Evolutionary conservation across 2,888 invertebrate genomes (phyloP).

Genomic region (Drosophila buzzatii): DNA sequence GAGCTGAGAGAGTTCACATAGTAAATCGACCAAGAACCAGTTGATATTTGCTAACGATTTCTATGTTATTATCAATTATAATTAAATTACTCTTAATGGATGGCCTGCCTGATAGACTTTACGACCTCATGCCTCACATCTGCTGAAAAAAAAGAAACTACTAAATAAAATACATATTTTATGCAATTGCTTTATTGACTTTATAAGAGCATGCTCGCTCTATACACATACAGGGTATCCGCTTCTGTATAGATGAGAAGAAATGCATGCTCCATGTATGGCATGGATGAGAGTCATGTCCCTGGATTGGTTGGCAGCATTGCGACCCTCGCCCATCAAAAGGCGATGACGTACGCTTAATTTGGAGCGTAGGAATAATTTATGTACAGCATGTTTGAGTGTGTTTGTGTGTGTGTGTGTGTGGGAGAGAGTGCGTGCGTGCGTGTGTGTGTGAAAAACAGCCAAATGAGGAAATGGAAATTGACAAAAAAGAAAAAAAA

Average conservation of each 20-base stretch:
- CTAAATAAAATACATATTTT: no score
- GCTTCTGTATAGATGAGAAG: constrained; percentile 6
- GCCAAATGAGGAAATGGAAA: constrained; percentile 11
- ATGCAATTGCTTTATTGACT: no score
- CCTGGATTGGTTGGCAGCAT: constrained; percentile 20
- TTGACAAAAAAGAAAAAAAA: constrained; percentile 20
- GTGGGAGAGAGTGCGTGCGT: not conserved
- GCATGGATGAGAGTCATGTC: constrained; percentile 17
- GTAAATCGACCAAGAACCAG: no score
- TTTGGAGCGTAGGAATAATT: constrained; percentile 79
- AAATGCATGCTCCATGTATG: constrained; percentile 26
- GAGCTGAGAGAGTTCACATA: no score
- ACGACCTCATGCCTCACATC: no score
- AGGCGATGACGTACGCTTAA: constrained; percentile 83
- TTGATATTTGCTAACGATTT: no score
- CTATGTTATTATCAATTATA: no score
- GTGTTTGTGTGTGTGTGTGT: not conserved
- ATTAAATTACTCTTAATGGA: no score
- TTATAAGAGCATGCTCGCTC: not conserved
- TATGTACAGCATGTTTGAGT: constrained; percentile 53
- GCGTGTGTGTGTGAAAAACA: constrained; percentile 1
- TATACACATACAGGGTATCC: constrained; percentile 28
- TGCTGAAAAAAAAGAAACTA: no score
- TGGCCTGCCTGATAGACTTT: no score
- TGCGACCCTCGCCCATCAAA: constrained; percentile 60